Evolutionary conservation across 1,140 invertebrate genomes (phyloP), one percentile per base, ranked within the genome.

Genomic region (Megalonaias nervosa): DNA sequence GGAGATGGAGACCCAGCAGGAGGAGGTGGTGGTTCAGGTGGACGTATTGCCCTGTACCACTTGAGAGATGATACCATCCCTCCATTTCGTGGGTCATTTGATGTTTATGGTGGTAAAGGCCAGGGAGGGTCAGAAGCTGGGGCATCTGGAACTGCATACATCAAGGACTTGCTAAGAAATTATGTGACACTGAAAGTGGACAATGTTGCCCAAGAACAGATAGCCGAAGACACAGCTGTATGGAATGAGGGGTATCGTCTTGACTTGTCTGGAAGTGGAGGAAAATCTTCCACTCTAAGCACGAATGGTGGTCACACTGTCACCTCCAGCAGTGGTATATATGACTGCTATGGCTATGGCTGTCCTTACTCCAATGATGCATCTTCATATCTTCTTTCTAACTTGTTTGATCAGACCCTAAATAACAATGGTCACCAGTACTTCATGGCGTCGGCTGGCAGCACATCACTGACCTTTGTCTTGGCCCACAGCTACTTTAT

Each of bases 331-430:
- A 48, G 38, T 48, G 11, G 57, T 38, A 67, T 74, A 38, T 66
- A 67, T 38, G 66, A 81, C 26, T 83, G 81, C 72, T 67, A 81
- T 31, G 9, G 0, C n/a, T 67, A 57, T 48, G 31, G 21, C 23
- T 75, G 79, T 56, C 68, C 59, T 23, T 61, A 69, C 31, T 60
- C 67, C 12, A 82, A 82, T 64, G 38, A 55, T 21, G 68, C 61
- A 15, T 67, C 75, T 14, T 79, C 75, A 31, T 84, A 81, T 55
- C 67, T 60, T 13, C 70, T 86, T 62, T 77, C 74, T 61, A 75
- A 86, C 61, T 61, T 87, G 74, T 87, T 87, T 83, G 86, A 87
- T 64, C 86, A 87, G 71, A 85, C 85, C 1, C 65, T 85, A 61
- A 64, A 60, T 1, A 71, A 65, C 15, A 48, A 71, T 26, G 55